Base-by-base conservation (phyloP, 2,888 invertebrate species). In the Caenorhabditis uteleia region DNA sequence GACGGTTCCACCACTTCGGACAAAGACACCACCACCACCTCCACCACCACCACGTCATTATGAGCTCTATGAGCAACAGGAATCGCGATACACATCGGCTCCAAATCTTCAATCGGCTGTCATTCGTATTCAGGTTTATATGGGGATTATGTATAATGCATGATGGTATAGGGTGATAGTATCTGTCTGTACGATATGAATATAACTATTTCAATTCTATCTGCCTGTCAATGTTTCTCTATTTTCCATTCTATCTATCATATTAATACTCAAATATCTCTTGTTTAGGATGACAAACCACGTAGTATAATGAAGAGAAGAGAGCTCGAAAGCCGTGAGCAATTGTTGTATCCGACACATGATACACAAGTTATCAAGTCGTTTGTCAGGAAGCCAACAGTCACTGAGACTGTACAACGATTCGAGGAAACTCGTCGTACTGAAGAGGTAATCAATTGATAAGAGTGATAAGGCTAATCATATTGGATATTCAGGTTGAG, bases 391-490 rank as follows among this genome's bases (percentile, higher is more conserved):
- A 47, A 36, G 65, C 83, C 83, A 16, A 68, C 70, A 29, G 75
- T 80, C 21, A 82, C 82, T 2, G 80, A 83, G 61, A 82, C 80
- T n/a, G 79, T 83, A 38, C 76, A 82, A 43, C 75, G 78, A n/a
- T 71, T 79, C 55, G 83, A 83, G 59, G 82, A 83, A 60, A 74
- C 77, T 43, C 75, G 77, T n/a, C 72, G 80, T 29, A 83, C 83
- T 21, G 83, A 83, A 64, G 83, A 83, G 67, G 62, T 62, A n/a
- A n/a, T 14, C 14, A 8, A 20, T 21, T 38, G 4, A n/a, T n/a
- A n/a, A n/a, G n/a, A n/a, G n/a, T 16, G 10, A 20, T 38, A 18
- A 8, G 16, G 16, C 7, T 43, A 25, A 12, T 27, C 3, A n/a
- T 16, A 3, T 8, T 43, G n/a, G 4, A 26, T 25, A 27, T 54